Base-by-base conservation (phyloP, 2,797 vertebrate genomes). In the Acanthurus leucopareius region DNA sequence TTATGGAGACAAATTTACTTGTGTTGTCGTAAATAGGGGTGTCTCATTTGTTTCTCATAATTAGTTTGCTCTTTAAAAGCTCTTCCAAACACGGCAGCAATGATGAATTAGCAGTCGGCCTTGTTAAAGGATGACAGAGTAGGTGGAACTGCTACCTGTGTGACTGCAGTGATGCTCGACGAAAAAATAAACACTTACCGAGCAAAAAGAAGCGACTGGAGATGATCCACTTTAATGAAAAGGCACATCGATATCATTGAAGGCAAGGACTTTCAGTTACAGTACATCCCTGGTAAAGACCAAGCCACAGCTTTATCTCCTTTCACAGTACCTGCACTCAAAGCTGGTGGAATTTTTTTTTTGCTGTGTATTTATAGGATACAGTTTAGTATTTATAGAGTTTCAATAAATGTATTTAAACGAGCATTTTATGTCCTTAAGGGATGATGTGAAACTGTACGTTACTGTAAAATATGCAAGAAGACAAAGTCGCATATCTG, bases 1-100 rank as follows among this genome's bases (percentile, higher is more conserved):
- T 84, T 80, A 85, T 76, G 44, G 66, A 88, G 78, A 89, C 70
- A 84, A 82, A 88, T 65, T 65, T 60, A 70, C 54, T 86, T 61
- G 28, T 54, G 53, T 40, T 79, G 81, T 83, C 47, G 77, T 78
- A 69, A 80, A 80, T 44, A 15, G 11, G 53, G 35, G 11, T 45
- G 40, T 66, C 73, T 85, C 70, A 77, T 85, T 81, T 70, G 66
- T 73, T 79, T 72, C 19, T 49, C 14, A 25, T 82, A 74, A 86
- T 86, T 71, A 76, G 57, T 73, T 74, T 71, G 47, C 45, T 79
- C 53, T 79, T 75, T 45, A 77, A 71, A 67, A 47, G 48, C 69
- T 68, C 22, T n/a, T 69, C 71, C 17, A 58, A 74, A 77, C 14
- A 20, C 57, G 20, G 32, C 25, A 5, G 71, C 35, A 65, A 77